A percentile compares a stretch with the other conserved stretches of the same genome.
These are phyloP conservation scores for Bos indicus DNA, from an alignment of 2,113 vertebrate species.

Conservation along the genomic window DNA sequence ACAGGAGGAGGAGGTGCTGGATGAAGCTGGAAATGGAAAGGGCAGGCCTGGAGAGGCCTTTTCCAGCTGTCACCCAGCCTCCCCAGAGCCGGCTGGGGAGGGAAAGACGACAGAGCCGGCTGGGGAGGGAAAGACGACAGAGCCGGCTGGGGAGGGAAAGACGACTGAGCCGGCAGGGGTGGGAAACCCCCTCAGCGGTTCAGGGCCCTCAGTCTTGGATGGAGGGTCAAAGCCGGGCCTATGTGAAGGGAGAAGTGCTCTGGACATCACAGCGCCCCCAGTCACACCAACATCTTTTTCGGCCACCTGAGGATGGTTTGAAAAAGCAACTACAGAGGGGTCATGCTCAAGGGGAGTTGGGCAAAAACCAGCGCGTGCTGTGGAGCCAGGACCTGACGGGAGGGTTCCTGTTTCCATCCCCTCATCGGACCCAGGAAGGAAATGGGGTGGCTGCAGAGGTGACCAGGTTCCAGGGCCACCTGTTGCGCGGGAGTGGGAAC, in stretches of 20 bases:
- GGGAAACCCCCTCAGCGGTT: neutral
- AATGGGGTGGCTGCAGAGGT: neutral
- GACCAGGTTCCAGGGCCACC: conserved; percentile 20
- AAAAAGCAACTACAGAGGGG: neutral
- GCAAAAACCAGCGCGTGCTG: neutral
- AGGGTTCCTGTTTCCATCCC: neutral
- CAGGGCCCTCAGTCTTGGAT: neutral
- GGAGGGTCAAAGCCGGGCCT: neutral
- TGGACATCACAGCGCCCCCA: neutral
- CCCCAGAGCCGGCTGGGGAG: neutral
- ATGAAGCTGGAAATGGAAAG: neutral
- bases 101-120: neutral
- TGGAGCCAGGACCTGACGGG: neutral
- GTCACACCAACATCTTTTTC: neutral
- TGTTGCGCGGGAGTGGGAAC: conserved; percentile 49
- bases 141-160: neutral
- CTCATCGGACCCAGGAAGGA: neutral
- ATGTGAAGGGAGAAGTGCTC: neutral
- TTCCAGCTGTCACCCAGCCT: neutral
- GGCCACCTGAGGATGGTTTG: neutral
- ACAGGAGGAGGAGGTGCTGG: neutral
- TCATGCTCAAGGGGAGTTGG: neutral
- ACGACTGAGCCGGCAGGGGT: neutral
- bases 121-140: neutral
- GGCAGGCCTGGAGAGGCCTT: neutral